A percentile compares a stretch with the other conserved stretches of the same genome.
Conservation (phyloP, 1,140 invertebrate genomes). For the Drosophila nikananu region DNA sequence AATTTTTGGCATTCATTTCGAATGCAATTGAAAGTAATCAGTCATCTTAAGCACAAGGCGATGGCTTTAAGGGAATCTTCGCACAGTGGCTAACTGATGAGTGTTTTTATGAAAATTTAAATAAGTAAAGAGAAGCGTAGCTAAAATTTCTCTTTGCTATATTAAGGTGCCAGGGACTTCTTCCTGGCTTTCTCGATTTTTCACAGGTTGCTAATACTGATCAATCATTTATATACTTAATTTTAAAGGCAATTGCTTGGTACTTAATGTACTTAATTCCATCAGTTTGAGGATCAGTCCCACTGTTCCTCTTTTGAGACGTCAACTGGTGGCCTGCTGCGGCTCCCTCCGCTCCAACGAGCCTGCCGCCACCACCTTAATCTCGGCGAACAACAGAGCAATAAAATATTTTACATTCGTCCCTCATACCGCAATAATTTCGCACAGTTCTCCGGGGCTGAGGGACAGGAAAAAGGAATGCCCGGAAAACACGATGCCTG, state of each 20-base stretch:
- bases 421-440: slow-evolving; percentile 57
- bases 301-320: slow-evolving; percentile 8
- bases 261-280: neutral
- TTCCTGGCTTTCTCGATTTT: too few species aligned
- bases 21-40: slow-evolving; percentile 11
- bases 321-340: slow-evolving; percentile 1
- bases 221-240: too few species aligned
- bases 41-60: neutral
- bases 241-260: neutral
- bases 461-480: slow-evolving; percentile 7
- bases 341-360: neutral
- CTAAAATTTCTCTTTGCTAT: too few species aligned
- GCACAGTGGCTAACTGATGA: too few species aligned
- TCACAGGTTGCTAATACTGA: too few species aligned
- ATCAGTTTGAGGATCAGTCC: accelerated
- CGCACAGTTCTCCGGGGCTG: slow-evolving; percentile 12
- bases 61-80: neutral
- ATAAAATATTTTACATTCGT: slow-evolving; percentile 73
- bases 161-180: too few species aligned
- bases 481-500: slow-evolving; percentile 10
- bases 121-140: neutral
- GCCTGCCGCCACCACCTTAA: slow-evolving; percentile 4
- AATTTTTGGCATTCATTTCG: neutral
- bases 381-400: slow-evolving; percentile 53
- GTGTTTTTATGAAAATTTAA: neutral